Evolutionary conservation across 2,888 invertebrate genomes (phyloP).

Genomic region (Eucera pruinosa): DNA sequence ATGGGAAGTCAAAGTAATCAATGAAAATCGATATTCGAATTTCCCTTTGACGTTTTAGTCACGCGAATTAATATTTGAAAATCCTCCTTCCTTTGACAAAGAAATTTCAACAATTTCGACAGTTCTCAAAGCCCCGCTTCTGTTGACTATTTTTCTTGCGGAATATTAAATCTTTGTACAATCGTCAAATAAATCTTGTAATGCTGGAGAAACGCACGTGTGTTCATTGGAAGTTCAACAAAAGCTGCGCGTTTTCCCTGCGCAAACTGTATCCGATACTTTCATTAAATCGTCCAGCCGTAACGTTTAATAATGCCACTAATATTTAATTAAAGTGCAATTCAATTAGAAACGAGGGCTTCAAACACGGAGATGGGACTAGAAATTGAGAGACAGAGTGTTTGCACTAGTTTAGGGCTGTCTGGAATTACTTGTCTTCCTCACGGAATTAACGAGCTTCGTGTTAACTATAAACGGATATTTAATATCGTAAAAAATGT

Average conservation of each 20-base stretch:
- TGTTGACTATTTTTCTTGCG: too few species aligned
- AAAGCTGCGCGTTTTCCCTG: neutral
- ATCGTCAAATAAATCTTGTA: too few species aligned
- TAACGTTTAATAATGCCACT: constrained; percentile 23
- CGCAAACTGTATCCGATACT: neutral
- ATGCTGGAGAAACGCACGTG: too few species aligned
- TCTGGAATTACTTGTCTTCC: neutral
- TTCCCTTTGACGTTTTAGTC: too few species aligned
- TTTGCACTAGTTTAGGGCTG: constrained; percentile 25
- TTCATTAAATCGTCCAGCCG: neutral
- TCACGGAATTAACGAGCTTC: neutral
- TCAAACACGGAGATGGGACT: neutral
- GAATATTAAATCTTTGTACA: too few species aligned
- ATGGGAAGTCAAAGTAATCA: too few species aligned
- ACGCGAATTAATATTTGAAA: too few species aligned
- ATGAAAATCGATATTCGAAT: too few species aligned
- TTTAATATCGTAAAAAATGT: neutral
- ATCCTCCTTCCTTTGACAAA: too few species aligned
- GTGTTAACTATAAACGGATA: neutral
- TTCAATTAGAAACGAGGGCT: neutral
- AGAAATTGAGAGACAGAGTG: constrained; percentile 9
- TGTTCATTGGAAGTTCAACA: neutral
- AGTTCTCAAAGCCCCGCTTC: too few species aligned
- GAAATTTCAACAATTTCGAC: too few species aligned
- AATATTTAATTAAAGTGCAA: constrained; percentile 12